Conservation (phyloP, 2,113 vertebrate genomes). For the Zosterops borbonicus region DNA sequence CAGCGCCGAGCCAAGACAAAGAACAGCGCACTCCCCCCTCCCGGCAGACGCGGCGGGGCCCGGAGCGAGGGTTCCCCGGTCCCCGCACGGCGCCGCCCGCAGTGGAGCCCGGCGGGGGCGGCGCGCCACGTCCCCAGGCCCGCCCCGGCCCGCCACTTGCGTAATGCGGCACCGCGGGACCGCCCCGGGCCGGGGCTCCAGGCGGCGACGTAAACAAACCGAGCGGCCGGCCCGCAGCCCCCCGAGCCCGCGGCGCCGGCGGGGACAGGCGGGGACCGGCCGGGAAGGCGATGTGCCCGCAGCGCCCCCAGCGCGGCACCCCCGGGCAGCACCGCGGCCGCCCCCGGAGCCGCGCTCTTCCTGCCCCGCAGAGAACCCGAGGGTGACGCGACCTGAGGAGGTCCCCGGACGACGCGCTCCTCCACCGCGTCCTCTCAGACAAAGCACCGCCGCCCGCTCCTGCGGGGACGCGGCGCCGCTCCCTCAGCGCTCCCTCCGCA, state of each 20-base stretch:
- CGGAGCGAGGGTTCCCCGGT: neutral
- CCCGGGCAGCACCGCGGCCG: too few relatives aligned
- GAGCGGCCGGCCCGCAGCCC: neutral
- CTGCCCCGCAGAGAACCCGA: neutral
- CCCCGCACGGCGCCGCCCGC: neutral
- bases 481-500: neutral
- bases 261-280: too few relatives aligned
- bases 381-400: too few relatives aligned
- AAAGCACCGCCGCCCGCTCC: neutral
- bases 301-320: too few relatives aligned
- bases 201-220: neutral
- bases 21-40: neutral
- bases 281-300: too few relatives aligned
- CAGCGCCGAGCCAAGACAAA: neutral
- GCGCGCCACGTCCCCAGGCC: neutral
- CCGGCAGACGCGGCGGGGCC: too few relatives aligned
- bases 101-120: neutral
- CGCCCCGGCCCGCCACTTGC: neutral
- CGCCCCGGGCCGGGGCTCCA: neutral
- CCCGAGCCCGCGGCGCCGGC: too few relatives aligned
- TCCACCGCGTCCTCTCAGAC: rapidly evolving
- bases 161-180: neutral
- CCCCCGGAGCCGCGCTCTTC: neutral
- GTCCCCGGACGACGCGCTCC: neutral
- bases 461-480: neutral